These are phyloP conservation scores for Oreochromis aureus DNA, from an alignment of 2,113 vertebrate genomes.

Conservation along the genomic window DNA sequence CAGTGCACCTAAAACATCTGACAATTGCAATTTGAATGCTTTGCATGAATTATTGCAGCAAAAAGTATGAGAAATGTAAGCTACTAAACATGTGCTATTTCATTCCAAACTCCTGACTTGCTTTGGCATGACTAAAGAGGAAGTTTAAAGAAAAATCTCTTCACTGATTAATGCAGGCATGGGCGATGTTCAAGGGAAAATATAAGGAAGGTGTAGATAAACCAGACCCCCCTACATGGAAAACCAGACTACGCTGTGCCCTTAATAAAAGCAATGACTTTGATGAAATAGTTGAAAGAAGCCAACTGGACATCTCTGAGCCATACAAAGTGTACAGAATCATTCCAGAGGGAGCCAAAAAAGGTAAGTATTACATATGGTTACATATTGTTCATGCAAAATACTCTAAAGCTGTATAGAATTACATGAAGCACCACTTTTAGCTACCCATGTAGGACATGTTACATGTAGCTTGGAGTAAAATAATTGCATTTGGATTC, in stretches of 20 bases:
- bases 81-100: background rate
- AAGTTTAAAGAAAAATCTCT: background rate
- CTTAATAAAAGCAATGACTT: slow-evolving; percentile 99
- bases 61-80: background rate
- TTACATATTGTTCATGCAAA: background rate
- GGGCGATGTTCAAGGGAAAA: slow-evolving; percentile 98
- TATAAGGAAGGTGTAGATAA: slow-evolving; percentile 94
- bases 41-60: background rate
- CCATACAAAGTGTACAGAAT: slow-evolving; percentile 99
- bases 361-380: slow-evolving; percentile 71
- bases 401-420: background rate
- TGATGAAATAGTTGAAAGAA: slow-evolving; percentile 91
- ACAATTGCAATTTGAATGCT: background rate
- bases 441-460: background rate
- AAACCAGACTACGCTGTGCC: slow-evolving; percentile 93
- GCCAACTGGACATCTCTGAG: slow-evolving; percentile 97
- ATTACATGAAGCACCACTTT: background rate
- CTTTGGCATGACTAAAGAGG: background rate
- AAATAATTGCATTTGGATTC: background rate
- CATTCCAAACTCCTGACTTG: background rate
- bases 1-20: background rate
- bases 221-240: slow-evolving; percentile 97
- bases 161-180: slow-evolving; percentile 75
- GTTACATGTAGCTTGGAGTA: background rate
- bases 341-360: slow-evolving; percentile 91